Base-by-base conservation (phyloP, 2,113 vertebrate species). In the Sarotherodon lohbergeri region DNA sequence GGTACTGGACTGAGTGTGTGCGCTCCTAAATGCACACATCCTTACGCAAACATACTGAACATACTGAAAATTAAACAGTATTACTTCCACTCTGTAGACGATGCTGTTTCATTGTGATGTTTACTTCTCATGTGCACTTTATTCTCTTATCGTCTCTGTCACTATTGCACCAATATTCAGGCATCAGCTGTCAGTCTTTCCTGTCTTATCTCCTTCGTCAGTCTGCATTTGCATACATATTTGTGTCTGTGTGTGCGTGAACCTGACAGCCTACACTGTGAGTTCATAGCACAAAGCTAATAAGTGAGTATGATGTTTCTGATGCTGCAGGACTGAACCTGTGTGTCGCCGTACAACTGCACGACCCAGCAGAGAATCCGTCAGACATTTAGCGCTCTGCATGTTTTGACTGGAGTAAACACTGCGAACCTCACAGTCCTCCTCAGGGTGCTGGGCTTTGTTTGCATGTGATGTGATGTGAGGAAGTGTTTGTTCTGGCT, bases 321-420 rank as follows among this genome's bases (percentile, higher is more conserved):
- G 43, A 43, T 71, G 87, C 83, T 90, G 88, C 82, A 29, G 90
- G 86, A 84, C 87, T 86, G 68, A 91, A 84, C 66, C 61, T 9
- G 19, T 61, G 83, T 66, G 84, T 59, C 48, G 50, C 24, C 29
- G 12, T 54, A 56, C n/a, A 79, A 16, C 66, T 61, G 3, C 78
- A 13, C 78, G 17, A 80, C 78, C 11, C 81, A 36, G 84, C 71
- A 7, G 73, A 36, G 32, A 34, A 22, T 50, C 36, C 52, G 84
- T 68, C 81, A 87, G 61, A 66, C 56, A 11, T 88, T 90, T 59
- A 85, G 59, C 11, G n/a, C 76, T 36, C 22, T 19, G 6, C 80
- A 13, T 84, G 81, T 89, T 90, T 87, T 88, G 91, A 85, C 81
- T 71, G 2, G 19, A 71, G 9, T 81, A 71, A 90, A 88, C 39